Conservation (phyloP, 2,888 invertebrate species). For the Gari tellinella region DNA sequence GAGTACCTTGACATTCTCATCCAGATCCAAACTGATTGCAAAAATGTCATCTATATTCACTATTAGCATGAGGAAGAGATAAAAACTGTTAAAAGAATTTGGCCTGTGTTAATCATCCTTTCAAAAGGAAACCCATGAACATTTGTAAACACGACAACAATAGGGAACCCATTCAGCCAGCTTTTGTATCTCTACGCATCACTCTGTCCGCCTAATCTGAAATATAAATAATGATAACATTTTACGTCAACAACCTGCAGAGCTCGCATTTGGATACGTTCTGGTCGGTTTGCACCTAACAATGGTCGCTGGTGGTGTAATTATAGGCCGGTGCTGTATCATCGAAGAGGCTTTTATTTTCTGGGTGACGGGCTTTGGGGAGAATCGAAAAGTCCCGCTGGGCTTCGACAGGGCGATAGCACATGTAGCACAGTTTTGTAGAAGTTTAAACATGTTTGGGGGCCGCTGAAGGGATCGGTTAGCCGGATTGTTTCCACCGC, state of each 20-base stretch:
- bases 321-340: conserved; percentile 52
- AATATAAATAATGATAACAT: conserved; percentile 58
- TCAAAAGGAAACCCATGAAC: too few species aligned
- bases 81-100: too few species aligned
- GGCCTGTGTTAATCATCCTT: too few species aligned
- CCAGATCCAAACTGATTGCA: too few species aligned
- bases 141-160: too few species aligned
- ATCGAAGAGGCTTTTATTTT: conserved; percentile 43
- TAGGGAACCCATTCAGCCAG: too few species aligned
- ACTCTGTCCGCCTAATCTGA: conserved; percentile 28
- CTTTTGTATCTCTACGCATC: too few species aligned
- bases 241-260: conserved; percentile 58
- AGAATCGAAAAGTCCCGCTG: conserved; percentile 43
- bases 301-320: conserved; percentile 48
- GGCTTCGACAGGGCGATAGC: conserved; percentile 38
- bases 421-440: conserved; percentile 40
- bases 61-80: too few species aligned
- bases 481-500: conserved; percentile 19
- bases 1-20: too few species aligned
- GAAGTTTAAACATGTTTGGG: conserved; percentile 46
- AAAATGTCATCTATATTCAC: too few species aligned
- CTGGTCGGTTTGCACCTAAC: conserved; percentile 40
- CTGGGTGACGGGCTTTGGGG: conserved; percentile 49
- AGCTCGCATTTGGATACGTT: conserved; percentile 48
- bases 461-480: conserved; percentile 46